phyloP scores from a whole-genome alignment of 2,888 invertebrate species.

The Yponomeuta sedellus region DNA sequence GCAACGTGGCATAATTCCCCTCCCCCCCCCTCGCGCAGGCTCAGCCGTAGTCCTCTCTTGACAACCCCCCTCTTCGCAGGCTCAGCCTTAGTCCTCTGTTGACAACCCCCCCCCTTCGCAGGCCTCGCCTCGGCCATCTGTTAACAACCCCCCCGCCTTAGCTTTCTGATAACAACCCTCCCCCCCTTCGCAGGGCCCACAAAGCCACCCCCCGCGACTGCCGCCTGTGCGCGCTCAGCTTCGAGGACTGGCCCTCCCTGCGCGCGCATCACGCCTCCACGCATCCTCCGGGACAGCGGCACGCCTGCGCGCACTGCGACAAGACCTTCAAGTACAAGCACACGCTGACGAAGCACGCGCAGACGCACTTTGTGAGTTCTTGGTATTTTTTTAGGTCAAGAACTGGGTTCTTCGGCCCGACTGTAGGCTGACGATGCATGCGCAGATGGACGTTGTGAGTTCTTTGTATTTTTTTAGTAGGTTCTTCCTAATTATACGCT shows the following conservation, averaged over 20 bases:
- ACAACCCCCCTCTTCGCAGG: no score
- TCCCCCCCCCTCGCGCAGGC: no score
- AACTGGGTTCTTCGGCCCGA: neutral
- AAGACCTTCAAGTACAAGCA: constrained; percentile 63
- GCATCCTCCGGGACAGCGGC: constrained; percentile 32
- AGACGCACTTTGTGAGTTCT: constrained; percentile 51
- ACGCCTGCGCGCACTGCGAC: constrained; percentile 37
- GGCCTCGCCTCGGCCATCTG: no score
- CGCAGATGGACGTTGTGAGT: constrained; percentile 20
- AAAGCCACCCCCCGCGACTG: constrained; percentile 44
- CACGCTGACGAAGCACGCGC: constrained; percentile 64
- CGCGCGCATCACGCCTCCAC: constrained; percentile 32
- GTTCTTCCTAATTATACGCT: neutral
- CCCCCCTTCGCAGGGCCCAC: constrained; percentile 36
- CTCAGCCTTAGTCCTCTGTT: no score
- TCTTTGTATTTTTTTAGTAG: neutral
- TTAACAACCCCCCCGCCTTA: no score
- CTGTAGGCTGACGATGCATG: neutral
- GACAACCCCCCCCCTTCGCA: no score
- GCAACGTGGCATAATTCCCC: no score
- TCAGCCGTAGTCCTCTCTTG: no score
- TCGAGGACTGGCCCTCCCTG: constrained; percentile 40
- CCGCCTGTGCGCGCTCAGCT: constrained; percentile 41
- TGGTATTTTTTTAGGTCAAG: neutral
- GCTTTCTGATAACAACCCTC: no score